Conservation (phyloP, 2,888 invertebrate species). For the Drosophila phalerata region DNA sequence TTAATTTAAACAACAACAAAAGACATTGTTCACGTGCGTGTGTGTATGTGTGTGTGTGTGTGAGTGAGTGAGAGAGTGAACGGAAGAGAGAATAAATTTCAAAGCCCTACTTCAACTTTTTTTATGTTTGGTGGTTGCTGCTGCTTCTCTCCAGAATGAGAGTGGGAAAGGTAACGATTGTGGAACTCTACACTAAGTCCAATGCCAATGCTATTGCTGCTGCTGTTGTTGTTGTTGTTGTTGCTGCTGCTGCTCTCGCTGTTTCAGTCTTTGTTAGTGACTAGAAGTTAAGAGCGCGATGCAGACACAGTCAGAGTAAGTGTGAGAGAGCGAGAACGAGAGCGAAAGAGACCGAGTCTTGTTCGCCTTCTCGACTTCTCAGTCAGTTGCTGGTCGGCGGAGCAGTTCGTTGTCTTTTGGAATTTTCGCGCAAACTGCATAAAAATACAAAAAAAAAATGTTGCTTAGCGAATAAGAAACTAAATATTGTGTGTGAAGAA, state of each 20-base stretch:
- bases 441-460: slow-evolving; percentile 39
- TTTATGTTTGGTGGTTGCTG: slow-evolving; percentile 53
- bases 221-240: neutral
- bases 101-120: slow-evolving; percentile 70
- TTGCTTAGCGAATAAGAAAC: slow-evolving; percentile 41
- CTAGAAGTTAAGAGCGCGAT: slow-evolving; percentile 68
- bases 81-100: slow-evolving; percentile 21
- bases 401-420: slow-evolving; percentile 42
- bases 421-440: slow-evolving; percentile 53
- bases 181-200: slow-evolving; percentile 54
- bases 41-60: neutral
- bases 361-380: slow-evolving; percentile 29
- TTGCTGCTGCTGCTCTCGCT: slow-evolving; percentile 16
- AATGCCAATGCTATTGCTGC: slow-evolving; percentile 26
- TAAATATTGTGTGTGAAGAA: slow-evolving; percentile 15
- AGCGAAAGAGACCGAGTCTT: slow-evolving; percentile 6
- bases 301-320: slow-evolving; percentile 14
- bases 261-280: slow-evolving; percentile 48
- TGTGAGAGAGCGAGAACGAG: slow-evolving; percentile 3
- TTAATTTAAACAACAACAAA: slow-evolving; percentile 64
- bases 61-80: slow-evolving; percentile 12
- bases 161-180: slow-evolving; percentile 18
- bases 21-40: slow-evolving; percentile 22
- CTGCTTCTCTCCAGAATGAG: slow-evolving; percentile 15
- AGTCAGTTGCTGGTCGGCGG: slow-evolving; percentile 45